A percentile compares a stretch with the other conserved stretches of the same genome.
Evolutionary conservation across 1,140 invertebrate species (phyloP).

Genomic region (Drosophila eugracilis): DNA sequence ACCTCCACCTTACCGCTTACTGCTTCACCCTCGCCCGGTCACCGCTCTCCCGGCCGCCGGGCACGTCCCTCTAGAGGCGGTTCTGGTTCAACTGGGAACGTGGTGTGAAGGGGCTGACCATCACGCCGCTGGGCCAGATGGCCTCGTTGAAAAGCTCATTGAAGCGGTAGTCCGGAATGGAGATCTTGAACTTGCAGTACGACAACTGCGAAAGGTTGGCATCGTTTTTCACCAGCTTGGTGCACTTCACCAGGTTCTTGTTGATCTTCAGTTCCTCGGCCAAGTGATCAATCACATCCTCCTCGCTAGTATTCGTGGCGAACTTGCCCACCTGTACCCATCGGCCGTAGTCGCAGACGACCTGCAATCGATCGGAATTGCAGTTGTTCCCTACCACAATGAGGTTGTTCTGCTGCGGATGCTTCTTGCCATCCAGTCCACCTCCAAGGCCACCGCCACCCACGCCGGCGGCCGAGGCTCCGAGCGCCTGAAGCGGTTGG

Average conservation of each 20-base stretch:
- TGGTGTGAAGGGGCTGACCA: conserved; percentile 82
- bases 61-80: conserved; percentile 70
- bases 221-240: conserved; percentile 82
- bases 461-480: conserved; percentile 18
- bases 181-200: conserved; percentile 83
- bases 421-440: conserved; percentile 75
- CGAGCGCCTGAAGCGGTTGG: conserved; percentile 66
- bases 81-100: conserved; percentile 83
- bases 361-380: conserved; percentile 83
- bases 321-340: conserved; percentile 84
- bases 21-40: conserved; percentile 55
- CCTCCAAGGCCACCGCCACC: conserved; percentile 23
- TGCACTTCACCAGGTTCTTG: conserved; percentile 82
- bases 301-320: conserved; percentile 80
- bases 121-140: conserved; percentile 83
- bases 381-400: conserved; percentile 83
- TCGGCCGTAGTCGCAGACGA: conserved; percentile 80
- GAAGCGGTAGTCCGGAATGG: conserved; percentile 83
- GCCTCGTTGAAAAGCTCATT: conserved; percentile 84
- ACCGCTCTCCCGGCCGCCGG: conserved; percentile 42
- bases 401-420: conserved; percentile 78
- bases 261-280: conserved; percentile 82
- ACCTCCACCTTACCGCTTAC: conserved; percentile 26
- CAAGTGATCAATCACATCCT: conserved; percentile 80
- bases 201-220: conserved; percentile 81